Evolutionary conservation across 2,888 invertebrate species (phyloP), one percentile per base, ranked within the genome.

Genomic region (Drosophila macrospina): DNA sequence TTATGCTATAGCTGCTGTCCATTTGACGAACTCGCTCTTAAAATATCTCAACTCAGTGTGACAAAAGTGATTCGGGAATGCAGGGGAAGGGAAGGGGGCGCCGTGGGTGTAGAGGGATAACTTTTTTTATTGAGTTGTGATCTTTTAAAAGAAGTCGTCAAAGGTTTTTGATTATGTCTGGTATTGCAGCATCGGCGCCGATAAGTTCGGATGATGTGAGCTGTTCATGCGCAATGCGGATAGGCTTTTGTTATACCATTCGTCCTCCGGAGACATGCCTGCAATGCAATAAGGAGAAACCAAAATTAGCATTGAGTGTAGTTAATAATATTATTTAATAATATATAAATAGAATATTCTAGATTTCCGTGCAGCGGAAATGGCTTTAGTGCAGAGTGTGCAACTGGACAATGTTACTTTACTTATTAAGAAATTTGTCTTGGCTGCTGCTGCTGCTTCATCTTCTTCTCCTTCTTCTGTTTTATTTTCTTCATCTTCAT

Each of bases 201-300:
- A 96, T 90, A 98, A 95, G 93, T 98, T 98, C 82, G 98, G 97
- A 93, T 98, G 97, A 93, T 98, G 97, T 56, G 97, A 96, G 90
- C 96, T 96, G 94, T 98, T 98, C 98, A 99, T 99, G 92, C 98
- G 95, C 87, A 99, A 94, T 59, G 98, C 98, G 67, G 98, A 98
- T 90, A 99, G 94, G 90, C 98, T 98, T 93, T 98, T 98, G 94
- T 98, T 99, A 95, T 99, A 99, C 98, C 98, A 99, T 93, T 98
- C 98, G 92, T 97, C 98, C 92, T 97, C 97, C 48, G 97, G 96
- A 80, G 96, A 96, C 97, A 97, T 97, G 85, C 97, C 98, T 97
- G 55, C 2, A 44, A 60, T 15, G 4, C 8, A 32, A 34, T n/a
- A 36, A 10, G 15, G 28, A 1, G 41, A 28, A 6, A 32, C 13